Evolutionary conservation across 2,113 vertebrate genomes (phyloP), one percentile per base, ranked within the genome.

Genomic region (Oenanthe oenanthe): DNA sequence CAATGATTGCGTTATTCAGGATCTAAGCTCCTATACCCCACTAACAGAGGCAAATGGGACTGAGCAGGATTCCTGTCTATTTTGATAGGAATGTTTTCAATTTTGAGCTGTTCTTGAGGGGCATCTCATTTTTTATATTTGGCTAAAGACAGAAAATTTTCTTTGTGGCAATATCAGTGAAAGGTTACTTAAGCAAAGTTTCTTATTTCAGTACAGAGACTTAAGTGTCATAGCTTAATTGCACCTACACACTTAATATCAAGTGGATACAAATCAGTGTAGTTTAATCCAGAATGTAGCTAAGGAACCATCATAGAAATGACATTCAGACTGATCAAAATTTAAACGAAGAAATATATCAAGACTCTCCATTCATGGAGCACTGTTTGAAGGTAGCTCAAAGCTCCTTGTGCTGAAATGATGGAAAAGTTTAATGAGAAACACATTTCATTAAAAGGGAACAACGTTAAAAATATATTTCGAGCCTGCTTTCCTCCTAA

Each of bases 331-430:
- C 50, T 72, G 73, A 85, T 51, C 50, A 76, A 92, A 92, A 94
- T 92, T 85, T 75, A 93, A 87, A 91, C 73, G 45, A 94, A 89
- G 51, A 77, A 71, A 63, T 25, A 25, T 76, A 70, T 47, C 50
- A 62, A 62, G 17, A 17, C 10, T 81, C 17, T 68, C 26, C 20
- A 29, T 73, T 94, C 70, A 72, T 24, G 42, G 48, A 72, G 10
- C n/a, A 28, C 10, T 65, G 4, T 45, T 87, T 82, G 81, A 70
- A 82, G 26, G 36, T 36, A 83, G 32, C 31, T 94, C 24, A 57
- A 66, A 76, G 5, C 34, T 79, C 50, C 13, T 54, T 65, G 21
- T 1, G 1, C 24, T 70, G 72, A 73, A 77, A 93, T 38, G 13
- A 63, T 85, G 47, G 50, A 85, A 90, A 86, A 77, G 10, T 91